Percentiles rank a stretch among this genome's conserved stretches.
These are phyloP conservation scores for Antennarius maculatus DNA, from an alignment of 2,797 vertebrate species.

Conservation along the genomic window DNA sequence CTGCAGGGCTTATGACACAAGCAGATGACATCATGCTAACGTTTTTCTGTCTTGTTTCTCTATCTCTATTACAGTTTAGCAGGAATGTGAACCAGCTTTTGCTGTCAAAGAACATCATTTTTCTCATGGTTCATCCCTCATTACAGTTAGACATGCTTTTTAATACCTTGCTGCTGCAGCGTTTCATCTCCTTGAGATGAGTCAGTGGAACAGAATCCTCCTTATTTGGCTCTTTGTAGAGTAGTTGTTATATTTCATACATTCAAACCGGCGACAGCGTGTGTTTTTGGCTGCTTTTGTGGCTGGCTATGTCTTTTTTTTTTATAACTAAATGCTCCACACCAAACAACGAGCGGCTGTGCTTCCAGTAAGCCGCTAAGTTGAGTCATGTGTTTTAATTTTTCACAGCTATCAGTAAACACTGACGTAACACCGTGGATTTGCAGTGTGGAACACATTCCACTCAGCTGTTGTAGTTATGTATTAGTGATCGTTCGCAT, in stretches of 20 bases:
- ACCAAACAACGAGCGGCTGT: constrained; percentile 31
- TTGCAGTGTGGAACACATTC: constrained; percentile 34
- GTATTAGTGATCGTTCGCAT: background rate
- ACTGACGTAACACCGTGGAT: constrained; percentile 7
- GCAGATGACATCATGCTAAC: background rate
- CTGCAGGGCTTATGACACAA: background rate
- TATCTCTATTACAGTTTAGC: constrained; percentile 28
- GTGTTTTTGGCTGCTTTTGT: constrained; percentile 2
- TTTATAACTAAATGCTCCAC: constrained; percentile 3
- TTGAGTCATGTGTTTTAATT: constrained; percentile 29
- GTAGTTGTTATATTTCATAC: constrained; percentile 21
- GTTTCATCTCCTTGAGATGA: constrained; percentile 22
- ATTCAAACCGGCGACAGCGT: background rate
- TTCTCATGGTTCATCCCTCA: constrained; percentile 14
- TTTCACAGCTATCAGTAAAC: constrained; percentile 34
- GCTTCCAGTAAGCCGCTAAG: constrained; percentile 43
- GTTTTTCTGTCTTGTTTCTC: constrained; percentile 1
- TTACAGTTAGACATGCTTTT: background rate
- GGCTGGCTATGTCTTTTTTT: background rate
- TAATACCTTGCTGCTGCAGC: constrained; percentile 9
- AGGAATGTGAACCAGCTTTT: constrained; percentile 21
- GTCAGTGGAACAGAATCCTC: constrained; percentile 34
- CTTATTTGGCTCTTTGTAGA: constrained; percentile 58
- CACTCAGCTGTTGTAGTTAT: constrained; percentile 4
- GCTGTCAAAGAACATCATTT: constrained; percentile 5